phyloP scores from a whole-genome alignment of 2,113 vertebrate genomes.

The Sturnus vulgaris region DNA sequence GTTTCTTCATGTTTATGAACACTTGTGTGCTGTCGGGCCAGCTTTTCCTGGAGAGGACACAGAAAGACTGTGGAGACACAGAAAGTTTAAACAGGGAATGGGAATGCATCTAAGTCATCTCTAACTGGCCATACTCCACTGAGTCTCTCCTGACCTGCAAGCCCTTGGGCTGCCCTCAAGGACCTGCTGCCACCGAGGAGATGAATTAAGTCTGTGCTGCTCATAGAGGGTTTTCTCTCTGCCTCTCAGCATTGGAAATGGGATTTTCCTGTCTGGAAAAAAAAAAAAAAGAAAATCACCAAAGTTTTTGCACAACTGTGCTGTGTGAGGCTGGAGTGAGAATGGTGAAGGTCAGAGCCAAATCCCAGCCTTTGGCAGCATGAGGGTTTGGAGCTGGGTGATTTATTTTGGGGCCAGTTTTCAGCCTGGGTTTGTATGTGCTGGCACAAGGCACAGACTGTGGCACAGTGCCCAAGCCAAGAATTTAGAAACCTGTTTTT shows the following conservation, averaged over 20 bases:
- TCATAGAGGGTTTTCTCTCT: not conserved
- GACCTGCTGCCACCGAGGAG: not conserved
- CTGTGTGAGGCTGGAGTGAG: not conserved
- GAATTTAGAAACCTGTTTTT: conserved; percentile 8
- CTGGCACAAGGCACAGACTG: not conserved
- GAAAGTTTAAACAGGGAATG: not conserved
- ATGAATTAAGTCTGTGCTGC: conserved; percentile 10
- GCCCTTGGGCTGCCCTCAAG: not conserved
- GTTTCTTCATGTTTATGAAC: not conserved
- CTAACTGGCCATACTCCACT: not conserved
- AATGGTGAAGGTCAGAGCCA: not conserved
- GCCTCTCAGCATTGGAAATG: not conserved
- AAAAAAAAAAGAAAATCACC: not conserved
- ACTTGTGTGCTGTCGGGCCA: accelerated
- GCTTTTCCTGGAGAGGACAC: not conserved
- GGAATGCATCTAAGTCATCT: not conserved
- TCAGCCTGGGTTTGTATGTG: not conserved
- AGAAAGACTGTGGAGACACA: not conserved
- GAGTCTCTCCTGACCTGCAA: conserved; percentile 17
- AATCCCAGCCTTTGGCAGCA: not conserved
- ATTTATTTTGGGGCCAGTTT: not conserved
- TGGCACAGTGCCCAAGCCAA: not conserved
- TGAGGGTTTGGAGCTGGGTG: not conserved
- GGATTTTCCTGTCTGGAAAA: not conserved
- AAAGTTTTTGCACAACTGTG: not conserved